Percentiles rank a stretch among this genome's conserved stretches.
phyloP scores from a whole-genome alignment of 2,797 vertebrate genomes.

The Serranus cabrilla region DNA sequence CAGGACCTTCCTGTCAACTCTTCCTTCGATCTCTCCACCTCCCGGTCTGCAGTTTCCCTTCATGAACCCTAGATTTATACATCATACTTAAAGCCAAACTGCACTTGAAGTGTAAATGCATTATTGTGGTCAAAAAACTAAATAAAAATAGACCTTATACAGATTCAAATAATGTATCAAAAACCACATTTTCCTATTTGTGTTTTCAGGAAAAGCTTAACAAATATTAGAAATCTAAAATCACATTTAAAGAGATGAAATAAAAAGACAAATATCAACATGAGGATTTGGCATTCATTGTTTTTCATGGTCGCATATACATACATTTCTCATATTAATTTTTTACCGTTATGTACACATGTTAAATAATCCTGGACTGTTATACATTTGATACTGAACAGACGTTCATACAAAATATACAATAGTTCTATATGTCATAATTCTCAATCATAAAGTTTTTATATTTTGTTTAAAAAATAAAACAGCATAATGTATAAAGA shows the following conservation, averaged over 20 bases:
- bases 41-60: constrained; percentile 31
- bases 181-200: constrained; percentile 8
- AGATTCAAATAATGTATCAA: constrained; percentile 13
- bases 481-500: constrained; percentile 72
- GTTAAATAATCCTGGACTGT: constrained; percentile 71
- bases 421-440: constrained; percentile 70
- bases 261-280: constrained; percentile 69
- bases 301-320: constrained; percentile 78
- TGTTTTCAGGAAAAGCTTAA: constrained; percentile 16
- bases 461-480: constrained; percentile 75
- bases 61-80: constrained; percentile 23
- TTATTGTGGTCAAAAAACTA: not conserved
- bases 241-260: constrained; percentile 32
- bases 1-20: constrained; percentile 33
- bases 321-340: constrained; percentile 68
- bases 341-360: constrained; percentile 72
- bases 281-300: constrained; percentile 83
- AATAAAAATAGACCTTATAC: not conserved
- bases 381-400: constrained; percentile 75
- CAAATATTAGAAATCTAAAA: constrained; percentile 22
- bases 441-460: constrained; percentile 66
- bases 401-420: constrained; percentile 84
- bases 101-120: constrained; percentile 13
- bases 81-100: not conserved
- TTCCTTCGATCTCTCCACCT: constrained; percentile 29